Base-by-base conservation (phyloP, 2,888 invertebrate genomes). In the Mythimna albipuncta region DNA sequence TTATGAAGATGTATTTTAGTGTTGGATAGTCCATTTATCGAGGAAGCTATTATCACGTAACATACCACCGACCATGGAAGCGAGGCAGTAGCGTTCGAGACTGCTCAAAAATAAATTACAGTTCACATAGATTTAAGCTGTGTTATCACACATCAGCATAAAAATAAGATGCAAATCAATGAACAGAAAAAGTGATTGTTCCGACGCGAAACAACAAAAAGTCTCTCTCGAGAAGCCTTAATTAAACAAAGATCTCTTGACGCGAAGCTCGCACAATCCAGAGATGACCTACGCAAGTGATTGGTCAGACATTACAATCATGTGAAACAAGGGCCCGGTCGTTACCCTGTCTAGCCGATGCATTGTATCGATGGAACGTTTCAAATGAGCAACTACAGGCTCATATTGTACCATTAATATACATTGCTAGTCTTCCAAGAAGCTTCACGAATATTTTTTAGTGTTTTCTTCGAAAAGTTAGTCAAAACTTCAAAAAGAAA, bases 261-360 rank as follows among this genome's bases (percentile, higher is more conserved):
- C n/a, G 13, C 11, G 41, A 35, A 47, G 44, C 1, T 10, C 19
- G 7, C 26, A 21, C 44, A 59, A 77, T 72, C 7, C 32, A 32
- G 50, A 57, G 62, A 72, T 61, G n/a, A 74, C 75, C 41, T 80
- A 61, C 16, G 58, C 38, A 61, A 75, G 21, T 77, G 61, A 77
- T 68, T 64, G 64, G 11, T 19, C 21, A 38, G 54, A 55, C 59
- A 35, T 41, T 13, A 16, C 67, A 50, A 57, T 64, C 35, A 63
- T 38, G n/a, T 19, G 9, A 11, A 44, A 58, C 21, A 47, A 64
- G 67, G 38, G 59, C 35, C 54, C 41, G 67, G 50, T 64, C 67
- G 50, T 64, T 77, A 38, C 67, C 35, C 77, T 44, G 79, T 62
- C 35, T 55, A 71, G 62, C 16, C 50, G 6, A 55, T 50, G 19